Evolutionary conservation across 2,797 vertebrate genomes (phyloP), one percentile per base, ranked within the genome.

Genomic region (Cichlasoma orientale): DNA sequence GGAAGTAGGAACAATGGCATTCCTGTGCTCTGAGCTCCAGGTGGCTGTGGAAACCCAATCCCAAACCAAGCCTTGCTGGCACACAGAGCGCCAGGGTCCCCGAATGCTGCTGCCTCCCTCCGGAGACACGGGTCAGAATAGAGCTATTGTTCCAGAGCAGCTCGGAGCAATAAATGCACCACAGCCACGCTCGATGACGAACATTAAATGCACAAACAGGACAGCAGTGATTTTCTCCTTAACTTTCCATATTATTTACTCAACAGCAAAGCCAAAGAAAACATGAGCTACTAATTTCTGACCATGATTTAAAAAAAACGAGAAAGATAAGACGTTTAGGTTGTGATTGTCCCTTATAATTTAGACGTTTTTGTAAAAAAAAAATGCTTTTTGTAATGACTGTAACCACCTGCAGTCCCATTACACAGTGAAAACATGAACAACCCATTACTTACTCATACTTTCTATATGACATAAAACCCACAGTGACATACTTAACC

Each of bases 21-120:
- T 95, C 95, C 93, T 95, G 93, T 96, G 91, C 93, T 94, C 90
- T 56, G 86, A 92, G 93, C 91, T 95, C 94, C 96, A 96, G 95
- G 95, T 96, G 95, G 95, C 93, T 93, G 91, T 91, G 92, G 94
- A 95, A 95, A 96, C 95, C 90, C 93, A 94, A 95, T 95, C 94
- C 95, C 87, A 86, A 91, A 92, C 82, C 92, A 86, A 90, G 90
- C 86, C 84, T 91, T 52, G 84, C 93, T 94, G 93, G 93, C 93
- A 95, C 90, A 93, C 79, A 81, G 89, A 91, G 88, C 79, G 85
- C 91, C 88, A 89, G 89, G 90, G 91, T 88, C 88, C 77, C 80
- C 89, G 82, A 93, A 86, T 87, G 86, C 89, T 90, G 89, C 93
- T 87, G 93, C 90, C 92, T 94, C 90, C 86, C 93, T 93, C 93